Conservation (phyloP, 2,797 vertebrate genomes). For the Phoebastria nigripes region DNA sequence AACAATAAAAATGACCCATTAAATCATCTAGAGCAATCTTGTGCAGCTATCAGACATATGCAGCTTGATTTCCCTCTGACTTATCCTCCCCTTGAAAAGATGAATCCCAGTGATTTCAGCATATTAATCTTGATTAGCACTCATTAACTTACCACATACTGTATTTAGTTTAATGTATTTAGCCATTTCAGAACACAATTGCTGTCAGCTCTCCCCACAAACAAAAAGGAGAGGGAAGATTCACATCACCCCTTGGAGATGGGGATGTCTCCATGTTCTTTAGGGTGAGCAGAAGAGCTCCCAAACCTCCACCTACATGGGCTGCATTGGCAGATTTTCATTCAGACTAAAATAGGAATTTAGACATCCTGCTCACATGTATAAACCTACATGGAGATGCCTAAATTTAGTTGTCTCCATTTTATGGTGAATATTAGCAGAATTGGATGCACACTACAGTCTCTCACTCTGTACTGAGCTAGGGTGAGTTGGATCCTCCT, state of each 20-base stretch:
- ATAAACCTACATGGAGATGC: background rate
- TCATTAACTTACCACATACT: conserved; percentile 3
- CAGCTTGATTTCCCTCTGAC: conserved; percentile 40
- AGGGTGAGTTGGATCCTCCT: background rate
- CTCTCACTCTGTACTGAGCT: background rate
- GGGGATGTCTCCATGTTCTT: background rate
- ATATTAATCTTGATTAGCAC: conserved; percentile 29
- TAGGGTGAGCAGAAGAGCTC: background rate
- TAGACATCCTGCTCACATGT: background rate
- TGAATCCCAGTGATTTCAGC: background rate
- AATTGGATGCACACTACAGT: fast-evolving
- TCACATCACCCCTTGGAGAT: background rate
- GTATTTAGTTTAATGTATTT: background rate
- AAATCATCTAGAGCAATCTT: background rate
- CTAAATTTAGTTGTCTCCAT: background rate
- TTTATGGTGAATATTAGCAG: background rate
- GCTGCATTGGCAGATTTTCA: background rate
- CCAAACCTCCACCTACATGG: background rate
- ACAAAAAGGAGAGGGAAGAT: background rate
- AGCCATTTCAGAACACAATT: background rate
- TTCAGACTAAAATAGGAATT: background rate
- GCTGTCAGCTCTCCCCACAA: background rate
- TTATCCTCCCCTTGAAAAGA: conserved; percentile 26
- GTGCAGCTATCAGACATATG: background rate
- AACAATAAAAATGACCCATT: conserved; percentile 28